These are phyloP conservation scores for Epinotia demarniana DNA, from an alignment of 2,888 invertebrate species.

Conservation along the genomic window DNA sequence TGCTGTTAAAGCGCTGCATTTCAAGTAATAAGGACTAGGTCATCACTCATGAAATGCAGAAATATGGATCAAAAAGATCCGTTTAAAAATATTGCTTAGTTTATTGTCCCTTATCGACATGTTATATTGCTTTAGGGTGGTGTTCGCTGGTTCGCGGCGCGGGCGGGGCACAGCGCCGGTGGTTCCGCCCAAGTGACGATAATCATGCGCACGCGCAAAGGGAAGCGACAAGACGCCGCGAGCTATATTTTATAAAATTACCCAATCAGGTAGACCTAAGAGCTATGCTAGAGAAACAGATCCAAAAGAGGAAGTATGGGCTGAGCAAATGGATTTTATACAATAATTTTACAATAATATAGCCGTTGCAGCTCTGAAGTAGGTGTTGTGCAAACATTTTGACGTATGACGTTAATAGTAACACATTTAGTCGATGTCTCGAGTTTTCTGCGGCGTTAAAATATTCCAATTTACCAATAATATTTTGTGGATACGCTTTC, in stretches of 20 bases:
- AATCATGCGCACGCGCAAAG: constrained; percentile 60
- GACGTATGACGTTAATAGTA: constrained; percentile 76
- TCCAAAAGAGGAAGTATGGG: constrained; percentile 78
- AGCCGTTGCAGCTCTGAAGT: constrained; percentile 65
- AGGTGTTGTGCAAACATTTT: constrained; percentile 67
- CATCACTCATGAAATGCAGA: constrained; percentile 42
- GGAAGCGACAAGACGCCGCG: constrained; percentile 55
- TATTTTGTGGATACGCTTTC: constrained; percentile 50
- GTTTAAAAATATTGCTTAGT: constrained; percentile 45
- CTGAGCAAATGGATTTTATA: constrained; percentile 76
- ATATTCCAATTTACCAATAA: constrained; percentile 61
- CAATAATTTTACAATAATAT: constrained; percentile 74
- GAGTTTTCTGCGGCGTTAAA: constrained; percentile 67
- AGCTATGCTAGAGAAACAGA: constrained; percentile 77
- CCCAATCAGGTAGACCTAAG: constrained; percentile 60
- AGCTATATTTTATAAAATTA: constrained; percentile 75
- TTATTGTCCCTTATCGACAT: constrained; percentile 44
- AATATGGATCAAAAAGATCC: constrained; percentile 43
- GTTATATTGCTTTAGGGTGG: constrained; percentile 40
- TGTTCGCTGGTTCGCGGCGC: constrained; percentile 24
- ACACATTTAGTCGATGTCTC: constrained; percentile 84
- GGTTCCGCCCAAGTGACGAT: constrained; percentile 64
- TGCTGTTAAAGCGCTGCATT: constrained; percentile 43
- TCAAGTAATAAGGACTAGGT: constrained; percentile 43
- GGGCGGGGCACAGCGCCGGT: constrained; percentile 48